A percentile compares a stretch with the other conserved stretches of the same genome.
Conservation (phyloP, 2,797 vertebrate genomes). For the Melanotaenia maccullochi region DNA sequence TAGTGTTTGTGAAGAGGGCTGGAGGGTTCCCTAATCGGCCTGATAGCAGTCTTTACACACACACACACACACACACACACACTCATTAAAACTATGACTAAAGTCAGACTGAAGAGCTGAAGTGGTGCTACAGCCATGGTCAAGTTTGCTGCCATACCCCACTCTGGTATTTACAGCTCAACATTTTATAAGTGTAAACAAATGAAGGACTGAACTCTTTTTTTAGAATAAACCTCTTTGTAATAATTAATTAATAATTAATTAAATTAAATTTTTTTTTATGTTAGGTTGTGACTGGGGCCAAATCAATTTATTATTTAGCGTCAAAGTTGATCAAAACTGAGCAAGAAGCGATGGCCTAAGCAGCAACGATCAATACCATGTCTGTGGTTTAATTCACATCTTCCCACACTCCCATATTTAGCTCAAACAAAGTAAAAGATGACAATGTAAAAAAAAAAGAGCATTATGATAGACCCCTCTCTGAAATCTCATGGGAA, state of each 20-base stretch:
- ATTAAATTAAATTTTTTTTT: too few species aligned
- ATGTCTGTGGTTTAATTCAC: too few species aligned
- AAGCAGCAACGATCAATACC: too few species aligned
- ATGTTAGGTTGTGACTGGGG: neutral
- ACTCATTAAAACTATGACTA: slow-evolving; percentile 10
- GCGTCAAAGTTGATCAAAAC: too few species aligned
- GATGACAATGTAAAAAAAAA: too few species aligned
- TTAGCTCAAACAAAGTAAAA: too few species aligned
- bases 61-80: slow-evolving; percentile 25
- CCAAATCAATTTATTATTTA: neutral
- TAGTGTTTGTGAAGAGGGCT: slow-evolving; percentile 82
- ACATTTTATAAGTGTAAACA: neutral
- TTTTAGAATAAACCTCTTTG: neutral
- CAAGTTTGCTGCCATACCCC: slow-evolving; percentile 26
- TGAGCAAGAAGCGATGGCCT: too few species aligned
- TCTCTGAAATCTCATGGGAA: too few species aligned
- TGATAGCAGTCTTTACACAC: slow-evolving; percentile 61
- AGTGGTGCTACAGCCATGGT: slow-evolving; percentile 41
- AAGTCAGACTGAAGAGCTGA: slow-evolving; percentile 31
- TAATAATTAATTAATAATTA: neutral
- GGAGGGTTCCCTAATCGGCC: slow-evolving; percentile 67
- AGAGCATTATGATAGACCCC: too few species aligned
- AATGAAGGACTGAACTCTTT: neutral
- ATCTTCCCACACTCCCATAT: too few species aligned
- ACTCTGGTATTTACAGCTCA: neutral